These are phyloP conservation scores for Drosophila leonis DNA, from an alignment of 2,888 invertebrate species.

Conservation along the genomic window DNA sequence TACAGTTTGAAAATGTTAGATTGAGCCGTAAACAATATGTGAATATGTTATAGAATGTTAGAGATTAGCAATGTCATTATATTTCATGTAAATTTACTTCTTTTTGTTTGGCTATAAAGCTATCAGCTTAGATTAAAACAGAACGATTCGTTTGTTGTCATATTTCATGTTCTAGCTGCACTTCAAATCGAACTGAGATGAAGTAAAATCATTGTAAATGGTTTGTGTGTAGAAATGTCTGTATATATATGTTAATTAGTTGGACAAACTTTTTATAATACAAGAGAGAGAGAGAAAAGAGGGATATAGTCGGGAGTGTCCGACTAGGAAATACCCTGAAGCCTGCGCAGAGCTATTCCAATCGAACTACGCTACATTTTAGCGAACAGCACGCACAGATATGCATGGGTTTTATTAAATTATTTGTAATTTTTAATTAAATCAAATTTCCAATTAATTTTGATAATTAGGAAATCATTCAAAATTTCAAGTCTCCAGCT, in stretches of 20 bases:
- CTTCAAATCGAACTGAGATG: not conserved
- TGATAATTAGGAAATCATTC: too few relatives aligned
- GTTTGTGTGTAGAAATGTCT: not conserved
- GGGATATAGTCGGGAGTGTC: not conserved
- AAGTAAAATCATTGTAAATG: constrained; percentile 7
- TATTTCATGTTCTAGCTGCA: not conserved
- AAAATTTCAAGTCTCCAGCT: not conserved
- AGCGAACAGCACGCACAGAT: too few relatives aligned
- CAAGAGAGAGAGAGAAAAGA: not conserved
- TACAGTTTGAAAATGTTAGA: constrained; percentile 3
- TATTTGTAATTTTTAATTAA: too few relatives aligned
- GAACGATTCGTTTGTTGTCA: not conserved
- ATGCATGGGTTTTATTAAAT: too few relatives aligned
- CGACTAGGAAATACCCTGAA: not conserved
- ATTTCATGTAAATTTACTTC: not conserved
- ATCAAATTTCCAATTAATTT: too few relatives aligned
- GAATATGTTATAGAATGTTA: not conserved
- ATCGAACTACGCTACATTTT: too few relatives aligned
- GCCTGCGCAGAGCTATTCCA: too few relatives aligned
- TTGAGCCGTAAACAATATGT: constrained; percentile 5
- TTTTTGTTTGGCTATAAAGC: not conserved
- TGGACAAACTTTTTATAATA: not conserved
- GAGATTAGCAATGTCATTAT: not conserved
- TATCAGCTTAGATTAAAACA: not conserved
- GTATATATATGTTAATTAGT: constrained; percentile 1